Base-by-base conservation (phyloP, 2,113 vertebrate species). In the Phrynocephalus versicolor region DNA sequence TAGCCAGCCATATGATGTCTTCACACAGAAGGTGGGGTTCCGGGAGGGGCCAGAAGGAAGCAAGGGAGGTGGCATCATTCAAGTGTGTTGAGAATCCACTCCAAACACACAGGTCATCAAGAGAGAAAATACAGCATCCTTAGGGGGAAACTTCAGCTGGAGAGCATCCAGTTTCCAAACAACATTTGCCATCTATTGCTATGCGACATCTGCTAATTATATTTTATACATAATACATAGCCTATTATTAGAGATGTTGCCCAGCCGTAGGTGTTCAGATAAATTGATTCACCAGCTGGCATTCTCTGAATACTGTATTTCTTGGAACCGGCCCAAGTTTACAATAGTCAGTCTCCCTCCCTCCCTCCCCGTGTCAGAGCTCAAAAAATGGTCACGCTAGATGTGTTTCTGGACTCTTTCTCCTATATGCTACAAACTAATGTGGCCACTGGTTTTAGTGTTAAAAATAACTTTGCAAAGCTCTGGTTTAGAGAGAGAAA, bases 241-340 rank as follows among this genome's bases (percentile, higher is more conserved):
- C 75, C 83, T 92, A 90, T 92, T 92, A 94, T 92, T 88, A 92
- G 90, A 91, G 89, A 74, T 93, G 91, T 83, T 93, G 91, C 83
- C 89, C 88, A 91, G 91, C 85, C 90, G 86, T 90, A 93, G 93
- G 90, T 90, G 90, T 90, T 92, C 91, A 90, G 87, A 89, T 87
- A 91, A 94, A 94, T 93, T 90, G 91, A 92, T 92, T 90, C 90
- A 83, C 91, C 93, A 94, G 88, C 89, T 94, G 94, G 88, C 88
- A 88, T 57, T 88, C 88, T 82, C 69, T 78, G 89, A 85, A 90
- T 80, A 77, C 57, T 81, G 55, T 82, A 88, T 91, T 81, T 88
- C 78, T 90, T 71, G 79, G 81, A 95, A 93, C 27, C 81, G 80
- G n/a, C 41, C 81, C 85, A 90, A 90, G 67, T 82, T 80, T 83